Conservation (phyloP, 2,888 invertebrate genomes). For the Drosophila kuntzei region DNA sequence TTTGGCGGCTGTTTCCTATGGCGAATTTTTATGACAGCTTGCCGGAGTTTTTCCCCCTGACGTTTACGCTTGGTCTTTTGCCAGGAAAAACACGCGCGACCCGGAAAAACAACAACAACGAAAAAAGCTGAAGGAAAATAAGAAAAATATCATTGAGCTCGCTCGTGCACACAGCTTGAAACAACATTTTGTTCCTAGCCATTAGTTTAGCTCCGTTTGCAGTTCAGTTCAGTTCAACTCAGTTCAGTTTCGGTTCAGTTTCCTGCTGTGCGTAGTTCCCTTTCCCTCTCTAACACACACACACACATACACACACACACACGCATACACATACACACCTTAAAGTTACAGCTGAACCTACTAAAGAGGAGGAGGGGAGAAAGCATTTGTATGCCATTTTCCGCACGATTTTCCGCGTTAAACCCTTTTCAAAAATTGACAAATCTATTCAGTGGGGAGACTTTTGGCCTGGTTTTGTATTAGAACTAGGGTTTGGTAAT, state of each 20-base stretch:
- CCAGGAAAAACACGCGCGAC: conserved; percentile 24
- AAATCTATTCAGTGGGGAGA: conserved; percentile 33
- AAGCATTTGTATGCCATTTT: conserved; percentile 58
- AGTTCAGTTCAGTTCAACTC: conserved; percentile 20
- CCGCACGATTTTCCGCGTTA: conserved; percentile 66
- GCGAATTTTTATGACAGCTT: conserved; percentile 77
- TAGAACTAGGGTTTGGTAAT: neutral
- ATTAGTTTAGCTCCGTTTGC: conserved; percentile 64
- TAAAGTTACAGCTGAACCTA: conserved; percentile 20
- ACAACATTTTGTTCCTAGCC: conserved; percentile 75
- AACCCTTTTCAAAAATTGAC: conserved; percentile 57
- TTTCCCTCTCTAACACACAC: neutral
- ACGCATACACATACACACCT: conserved; percentile 21
- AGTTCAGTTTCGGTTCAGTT: conserved; percentile 15
- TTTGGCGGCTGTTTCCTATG: conserved; percentile 67
- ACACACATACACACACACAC: neutral
- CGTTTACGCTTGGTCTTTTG: conserved; percentile 22
- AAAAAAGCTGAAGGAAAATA: conserved; percentile 30
- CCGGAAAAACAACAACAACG: conserved; percentile 27
- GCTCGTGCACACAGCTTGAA: conserved; percentile 79
- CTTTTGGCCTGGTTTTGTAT: neutral
- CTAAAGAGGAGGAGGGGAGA: neutral
- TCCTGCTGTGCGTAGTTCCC: conserved; percentile 46
- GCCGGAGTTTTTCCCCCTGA: conserved; percentile 22
- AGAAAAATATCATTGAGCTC: conserved; percentile 71